Conservation (phyloP, 2,797 vertebrate species). For the Anolis apletophallus region DNA sequence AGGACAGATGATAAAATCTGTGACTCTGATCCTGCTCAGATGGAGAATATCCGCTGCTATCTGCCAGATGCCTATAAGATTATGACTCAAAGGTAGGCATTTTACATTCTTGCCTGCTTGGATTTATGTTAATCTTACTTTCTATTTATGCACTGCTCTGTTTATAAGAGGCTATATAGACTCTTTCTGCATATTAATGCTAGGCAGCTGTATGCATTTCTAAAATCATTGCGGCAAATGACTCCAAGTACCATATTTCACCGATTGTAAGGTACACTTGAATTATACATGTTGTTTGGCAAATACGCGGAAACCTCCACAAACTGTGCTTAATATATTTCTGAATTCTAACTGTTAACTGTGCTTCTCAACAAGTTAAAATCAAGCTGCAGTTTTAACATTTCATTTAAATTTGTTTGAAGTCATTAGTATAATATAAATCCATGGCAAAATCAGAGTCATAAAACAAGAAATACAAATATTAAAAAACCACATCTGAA, state of each 20-base stretch:
- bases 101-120: constrained; percentile 53
- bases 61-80: constrained; percentile 99
- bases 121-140: constrained; percentile 36
- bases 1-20: constrained; percentile 99
- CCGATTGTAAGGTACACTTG: too few relatives aligned
- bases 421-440: constrained; percentile 56
- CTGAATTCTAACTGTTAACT: constrained; percentile 28
- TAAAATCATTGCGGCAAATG: not conserved
- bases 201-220: not conserved
- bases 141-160: constrained; percentile 43
- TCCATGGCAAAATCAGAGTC: constrained; percentile 18
- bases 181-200: constrained; percentile 30
- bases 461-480: too few relatives aligned
- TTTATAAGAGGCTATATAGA: constrained; percentile 52
- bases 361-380: constrained; percentile 4
- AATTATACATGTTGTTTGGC: not conserved
- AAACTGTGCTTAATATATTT: not conserved
- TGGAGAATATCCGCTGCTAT: constrained; percentile 99
- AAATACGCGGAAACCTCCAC: not conserved
- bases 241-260: constrained; percentile 20
- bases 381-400: not conserved
- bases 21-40: constrained; percentile 97
- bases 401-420: constrained; percentile 60
- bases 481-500: too few relatives aligned
- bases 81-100: constrained; percentile 94